Percentiles rank a stretch among this genome's conserved stretches.
phyloP scores from a whole-genome alignment of 2,888 invertebrate genomes.

The Rhamnusium bicolor region DNA sequence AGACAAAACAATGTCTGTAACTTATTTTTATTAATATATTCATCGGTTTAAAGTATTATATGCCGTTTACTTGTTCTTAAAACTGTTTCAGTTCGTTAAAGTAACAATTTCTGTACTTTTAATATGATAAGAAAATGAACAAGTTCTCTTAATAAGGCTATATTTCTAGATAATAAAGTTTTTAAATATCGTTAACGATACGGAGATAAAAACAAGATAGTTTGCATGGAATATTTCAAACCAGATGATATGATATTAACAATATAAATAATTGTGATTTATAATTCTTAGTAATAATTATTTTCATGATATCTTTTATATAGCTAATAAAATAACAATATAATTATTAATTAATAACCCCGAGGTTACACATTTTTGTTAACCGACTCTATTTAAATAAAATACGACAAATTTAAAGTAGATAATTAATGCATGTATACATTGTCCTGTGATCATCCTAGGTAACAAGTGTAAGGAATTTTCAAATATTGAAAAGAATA shows the following conservation, averaged over 20 bases:
- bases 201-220: not conserved
- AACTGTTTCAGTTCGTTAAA: not conserved
- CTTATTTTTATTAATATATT: no score
- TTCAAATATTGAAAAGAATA: no score
- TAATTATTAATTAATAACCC: not conserved
- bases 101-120: not conserved
- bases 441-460: no score
- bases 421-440: no score
- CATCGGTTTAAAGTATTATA: no score
- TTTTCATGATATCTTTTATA: not conserved
- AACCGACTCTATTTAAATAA: not conserved
- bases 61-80: no score
- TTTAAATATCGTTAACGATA: not conserved
- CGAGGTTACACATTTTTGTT: not conserved
- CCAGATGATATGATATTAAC: not conserved
- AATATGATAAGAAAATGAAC: not conserved
- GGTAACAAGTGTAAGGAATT: no score
- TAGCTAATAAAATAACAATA: not conserved
- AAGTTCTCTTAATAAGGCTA: not conserved
- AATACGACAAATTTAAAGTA: no score
- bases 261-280: not conserved
- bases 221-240: not conserved
- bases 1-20: no score
- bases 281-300: not conserved
- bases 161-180: not conserved